These are phyloP conservation scores for Drosophila pseudotakahashii DNA, from an alignment of 2,888 invertebrate genomes.

Conservation along the genomic window DNA sequence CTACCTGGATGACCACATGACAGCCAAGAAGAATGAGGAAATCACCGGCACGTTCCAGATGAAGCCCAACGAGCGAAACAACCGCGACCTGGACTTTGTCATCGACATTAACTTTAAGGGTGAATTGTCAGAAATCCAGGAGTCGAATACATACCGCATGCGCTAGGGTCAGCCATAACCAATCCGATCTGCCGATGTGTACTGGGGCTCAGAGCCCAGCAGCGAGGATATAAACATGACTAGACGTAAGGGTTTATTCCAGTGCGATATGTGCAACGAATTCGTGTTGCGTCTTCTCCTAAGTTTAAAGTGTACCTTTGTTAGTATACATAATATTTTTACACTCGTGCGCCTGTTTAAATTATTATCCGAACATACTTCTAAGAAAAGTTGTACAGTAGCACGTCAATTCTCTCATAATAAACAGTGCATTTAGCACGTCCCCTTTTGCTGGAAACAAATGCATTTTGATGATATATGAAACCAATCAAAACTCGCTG, in stretches of 20 bases:
- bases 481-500: background rate
- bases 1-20: constrained; percentile 98
- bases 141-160: constrained; percentile 95
- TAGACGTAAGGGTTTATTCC: constrained; percentile 71
- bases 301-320: constrained; percentile 76
- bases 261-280: constrained; percentile 72
- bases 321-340: constrained; percentile 66
- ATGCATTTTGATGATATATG: background rate
- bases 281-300: constrained; percentile 71
- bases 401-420: constrained; percentile 66
- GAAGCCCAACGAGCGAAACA: constrained; percentile 98
- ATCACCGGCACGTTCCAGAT: constrained; percentile 95
- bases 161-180: constrained; percentile 85
- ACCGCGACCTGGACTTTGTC: constrained; percentile 98
- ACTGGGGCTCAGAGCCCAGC: constrained; percentile 46
- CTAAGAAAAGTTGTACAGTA: constrained; percentile 70
- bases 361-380: constrained; percentile 62
- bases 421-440: constrained; percentile 62
- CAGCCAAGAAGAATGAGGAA: constrained; percentile 97
- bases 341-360: constrained; percentile 71
- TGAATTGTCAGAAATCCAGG: constrained; percentile 92
- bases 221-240: constrained; percentile 53
- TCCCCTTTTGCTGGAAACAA: constrained; percentile 55
- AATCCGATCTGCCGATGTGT: constrained; percentile 37
- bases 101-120: constrained; percentile 97